Percentiles rank a stretch among this genome's conserved stretches.
Evolutionary conservation across 2,113 vertebrate species (phyloP).

Genomic region (Condylura cristata): DNA sequence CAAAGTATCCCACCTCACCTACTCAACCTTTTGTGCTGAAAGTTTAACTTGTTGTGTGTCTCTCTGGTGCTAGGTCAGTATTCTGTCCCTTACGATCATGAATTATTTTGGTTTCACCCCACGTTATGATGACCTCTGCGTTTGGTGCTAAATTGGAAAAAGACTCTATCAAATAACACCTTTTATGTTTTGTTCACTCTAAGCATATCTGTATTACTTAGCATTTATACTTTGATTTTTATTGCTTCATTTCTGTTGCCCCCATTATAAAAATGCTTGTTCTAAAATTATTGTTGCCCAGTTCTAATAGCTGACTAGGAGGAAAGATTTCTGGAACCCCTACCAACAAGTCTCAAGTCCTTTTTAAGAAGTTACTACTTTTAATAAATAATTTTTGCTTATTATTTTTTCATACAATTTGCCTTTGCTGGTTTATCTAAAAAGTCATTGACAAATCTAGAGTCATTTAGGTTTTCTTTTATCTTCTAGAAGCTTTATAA

Average conservation of each 20-base stretch:
- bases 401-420: neutral
- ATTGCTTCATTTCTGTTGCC: constrained; percentile 55
- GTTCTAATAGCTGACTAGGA: neutral
- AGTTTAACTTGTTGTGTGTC: too few species aligned
- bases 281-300: constrained; percentile 31
- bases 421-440: neutral
- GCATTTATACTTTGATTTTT: constrained; percentile 28
- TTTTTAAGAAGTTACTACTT: neutral
- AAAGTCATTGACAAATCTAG: neutral
- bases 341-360: neutral
- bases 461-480: neutral
- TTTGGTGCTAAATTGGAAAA: neutral
- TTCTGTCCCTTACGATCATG: too few species aligned
- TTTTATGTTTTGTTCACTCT: neutral
- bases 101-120: too few species aligned
- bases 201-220: neutral
- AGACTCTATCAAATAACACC: neutral
- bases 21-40: too few species aligned
- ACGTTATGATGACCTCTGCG: too few species aligned
- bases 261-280: constrained; percentile 19
- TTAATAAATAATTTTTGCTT: neutral
- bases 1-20: too few species aligned
- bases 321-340: constrained; percentile 5
- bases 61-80: too few species aligned
- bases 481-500: neutral